These are phyloP conservation scores for Myotis brandtii DNA, from an alignment of 2,113 vertebrate species.

Conservation along the genomic window DNA sequence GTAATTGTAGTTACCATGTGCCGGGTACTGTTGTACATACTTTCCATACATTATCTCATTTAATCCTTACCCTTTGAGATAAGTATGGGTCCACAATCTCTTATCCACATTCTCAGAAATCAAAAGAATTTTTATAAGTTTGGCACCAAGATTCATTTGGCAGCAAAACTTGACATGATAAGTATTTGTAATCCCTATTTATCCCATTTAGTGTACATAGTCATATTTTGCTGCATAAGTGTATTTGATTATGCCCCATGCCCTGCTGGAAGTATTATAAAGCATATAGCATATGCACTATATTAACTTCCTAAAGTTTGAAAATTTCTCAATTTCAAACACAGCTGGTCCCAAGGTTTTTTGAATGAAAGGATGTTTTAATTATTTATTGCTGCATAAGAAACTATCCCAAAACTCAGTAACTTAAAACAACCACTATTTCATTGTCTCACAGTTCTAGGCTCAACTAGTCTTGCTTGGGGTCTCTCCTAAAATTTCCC, in stretches of 20 bases:
- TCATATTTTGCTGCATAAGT: slow-evolving; percentile 46
- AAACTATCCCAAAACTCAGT: background rate
- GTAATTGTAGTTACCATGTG: background rate
- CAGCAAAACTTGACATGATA: background rate
- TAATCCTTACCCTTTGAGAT: background rate
- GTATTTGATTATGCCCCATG: slow-evolving; percentile 7
- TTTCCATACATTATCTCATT: background rate
- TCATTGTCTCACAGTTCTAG: background rate
- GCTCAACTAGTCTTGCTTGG: background rate
- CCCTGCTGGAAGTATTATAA: background rate
- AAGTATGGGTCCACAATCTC: background rate
- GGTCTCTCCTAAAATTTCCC: background rate
- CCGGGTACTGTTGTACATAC: slow-evolving; percentile 8
- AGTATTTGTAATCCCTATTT: slow-evolving; percentile 23
- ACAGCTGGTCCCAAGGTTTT: background rate
- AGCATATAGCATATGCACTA: background rate
- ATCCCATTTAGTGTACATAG: background rate
- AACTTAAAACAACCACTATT: slow-evolving; percentile 16
- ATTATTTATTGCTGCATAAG: slow-evolving; percentile 7
- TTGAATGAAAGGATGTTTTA: slow-evolving; percentile 33
- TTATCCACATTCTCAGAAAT: slow-evolving; percentile 27
- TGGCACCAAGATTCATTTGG: slow-evolving; percentile 10
- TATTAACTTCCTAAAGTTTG: slow-evolving; percentile 55
- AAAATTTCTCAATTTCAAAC: background rate
- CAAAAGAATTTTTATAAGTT: slow-evolving; percentile 43